These are phyloP conservation scores for Brachymystax lenok DNA, from an alignment of 2,797 vertebrate genomes.

Conservation along the genomic window DNA sequence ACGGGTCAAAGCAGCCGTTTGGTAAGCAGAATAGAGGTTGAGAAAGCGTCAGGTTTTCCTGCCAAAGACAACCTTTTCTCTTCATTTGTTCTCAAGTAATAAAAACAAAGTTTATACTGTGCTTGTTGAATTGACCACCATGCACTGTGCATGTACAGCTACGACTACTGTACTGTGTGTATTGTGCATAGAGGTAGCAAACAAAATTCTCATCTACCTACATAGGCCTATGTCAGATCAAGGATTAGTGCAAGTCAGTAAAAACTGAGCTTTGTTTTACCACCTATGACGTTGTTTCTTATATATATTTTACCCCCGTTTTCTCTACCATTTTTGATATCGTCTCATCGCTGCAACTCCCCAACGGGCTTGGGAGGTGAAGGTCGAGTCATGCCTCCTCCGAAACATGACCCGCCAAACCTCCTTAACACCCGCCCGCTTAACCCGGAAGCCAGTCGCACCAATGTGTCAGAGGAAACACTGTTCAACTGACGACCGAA, in stretches of 20 bases:
- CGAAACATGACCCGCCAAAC: too few species aligned
- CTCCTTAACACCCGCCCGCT: too few species aligned
- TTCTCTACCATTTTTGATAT: too few species aligned
- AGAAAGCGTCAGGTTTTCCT: conserved; percentile 57
- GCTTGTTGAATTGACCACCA: conserved; percentile 11
- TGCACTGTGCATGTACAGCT: too few species aligned
- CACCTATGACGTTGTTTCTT: neutral
- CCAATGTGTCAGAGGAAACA: too few species aligned
- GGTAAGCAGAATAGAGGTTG: conserved; percentile 61
- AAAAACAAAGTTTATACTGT: conserved; percentile 44
- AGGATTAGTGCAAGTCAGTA: neutral
- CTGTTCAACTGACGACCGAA: too few species aligned
- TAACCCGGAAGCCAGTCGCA: too few species aligned
- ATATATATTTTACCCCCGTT: neutral
- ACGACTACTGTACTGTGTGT: neutral
- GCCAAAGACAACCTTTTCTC: conserved; percentile 41
- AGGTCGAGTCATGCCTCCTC: too few species aligned
- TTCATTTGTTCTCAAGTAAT: conserved; percentile 41
- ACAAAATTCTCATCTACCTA: neutral
- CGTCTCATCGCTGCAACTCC: too few species aligned
- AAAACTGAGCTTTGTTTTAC: neutral
- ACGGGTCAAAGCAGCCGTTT: conserved; percentile 70
- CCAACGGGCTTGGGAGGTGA: too few species aligned
- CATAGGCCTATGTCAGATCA: neutral
- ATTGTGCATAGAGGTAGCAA: neutral